These are phyloP conservation scores for Graphium colonna DNA, from an alignment of 2,888 invertebrate genomes.

Conservation along the genomic window DNA sequence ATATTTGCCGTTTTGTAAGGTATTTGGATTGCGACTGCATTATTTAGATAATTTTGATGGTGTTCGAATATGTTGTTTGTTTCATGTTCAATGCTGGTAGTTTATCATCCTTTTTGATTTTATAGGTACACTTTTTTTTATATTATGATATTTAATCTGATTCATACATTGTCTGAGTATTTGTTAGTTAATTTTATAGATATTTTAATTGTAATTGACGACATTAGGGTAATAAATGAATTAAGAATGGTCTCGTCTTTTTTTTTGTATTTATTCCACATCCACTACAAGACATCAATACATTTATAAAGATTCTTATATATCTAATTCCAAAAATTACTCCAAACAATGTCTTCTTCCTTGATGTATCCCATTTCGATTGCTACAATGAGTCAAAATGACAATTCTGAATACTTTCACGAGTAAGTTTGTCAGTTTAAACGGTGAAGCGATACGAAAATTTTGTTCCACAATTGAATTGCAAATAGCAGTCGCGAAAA, in stretches of 20 bases:
- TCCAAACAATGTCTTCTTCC: background rate
- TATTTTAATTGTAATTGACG: constrained; percentile 6
- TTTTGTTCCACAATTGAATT: no score
- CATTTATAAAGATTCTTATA: background rate
- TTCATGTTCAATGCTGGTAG: background rate
- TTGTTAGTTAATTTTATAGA: background rate
- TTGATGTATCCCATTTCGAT: no score
- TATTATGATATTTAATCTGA: background rate
- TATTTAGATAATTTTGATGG: background rate
- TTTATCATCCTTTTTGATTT: background rate
- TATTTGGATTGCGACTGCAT: no score
- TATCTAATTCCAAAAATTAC: background rate
- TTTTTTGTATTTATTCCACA: constrained; percentile 1
- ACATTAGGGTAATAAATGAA: constrained; percentile 6
- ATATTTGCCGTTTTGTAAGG: no score
- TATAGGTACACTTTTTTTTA: background rate
- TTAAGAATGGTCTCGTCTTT: background rate
- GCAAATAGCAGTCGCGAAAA: no score
- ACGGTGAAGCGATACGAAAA: no score
- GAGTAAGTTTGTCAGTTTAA: no score
- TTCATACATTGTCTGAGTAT: background rate
- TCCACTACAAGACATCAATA: constrained; percentile 1
- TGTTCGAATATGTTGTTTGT: background rate
- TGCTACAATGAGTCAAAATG: no score
- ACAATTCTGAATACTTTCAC: no score